Conservation (phyloP, 2,797 vertebrate genomes). For the Muscicapa striata region DNA sequence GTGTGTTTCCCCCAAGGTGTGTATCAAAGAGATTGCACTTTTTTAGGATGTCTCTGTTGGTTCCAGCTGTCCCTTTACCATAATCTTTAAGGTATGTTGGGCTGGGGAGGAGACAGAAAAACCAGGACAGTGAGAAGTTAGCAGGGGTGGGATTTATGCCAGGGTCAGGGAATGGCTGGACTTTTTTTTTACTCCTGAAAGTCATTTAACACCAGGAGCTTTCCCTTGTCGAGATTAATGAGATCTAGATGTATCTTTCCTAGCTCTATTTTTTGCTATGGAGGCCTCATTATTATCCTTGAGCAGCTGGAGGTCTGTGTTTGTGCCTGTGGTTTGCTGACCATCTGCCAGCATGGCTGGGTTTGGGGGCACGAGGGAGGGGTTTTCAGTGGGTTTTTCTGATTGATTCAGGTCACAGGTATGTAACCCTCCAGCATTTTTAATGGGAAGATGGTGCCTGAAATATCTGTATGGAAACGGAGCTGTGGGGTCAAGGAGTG, state of each 20-base stretch:
- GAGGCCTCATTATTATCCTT: neutral
- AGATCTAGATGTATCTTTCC: neutral
- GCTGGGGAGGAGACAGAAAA: neutral
- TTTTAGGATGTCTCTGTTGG: neutral
- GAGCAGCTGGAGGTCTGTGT: neutral
- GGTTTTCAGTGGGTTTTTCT: neutral
- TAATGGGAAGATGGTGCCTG: neutral
- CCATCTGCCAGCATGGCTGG: neutral
- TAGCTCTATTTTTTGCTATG: neutral
- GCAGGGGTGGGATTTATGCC: neutral
- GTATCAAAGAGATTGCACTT: neutral
- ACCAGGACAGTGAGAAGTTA: neutral
- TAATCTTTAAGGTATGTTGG: rapidly evolving
- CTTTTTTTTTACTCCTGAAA: neutral
- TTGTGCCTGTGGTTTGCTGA: neutral
- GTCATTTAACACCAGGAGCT: neutral
- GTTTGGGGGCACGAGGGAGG: neutral
- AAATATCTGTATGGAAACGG: neutral
- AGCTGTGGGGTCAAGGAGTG: rapidly evolving
- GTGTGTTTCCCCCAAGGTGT: too few species aligned
- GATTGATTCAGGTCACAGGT: neutral
- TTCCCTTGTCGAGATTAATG: neutral
- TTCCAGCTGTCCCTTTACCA: neutral
- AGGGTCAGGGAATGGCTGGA: too few species aligned
- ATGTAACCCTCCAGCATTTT: neutral